Percentiles rank a stretch among this genome's conserved stretches.
These are phyloP conservation scores for Drosophila infuscata DNA, from an alignment of 2,888 invertebrate species.

Conservation along the genomic window DNA sequence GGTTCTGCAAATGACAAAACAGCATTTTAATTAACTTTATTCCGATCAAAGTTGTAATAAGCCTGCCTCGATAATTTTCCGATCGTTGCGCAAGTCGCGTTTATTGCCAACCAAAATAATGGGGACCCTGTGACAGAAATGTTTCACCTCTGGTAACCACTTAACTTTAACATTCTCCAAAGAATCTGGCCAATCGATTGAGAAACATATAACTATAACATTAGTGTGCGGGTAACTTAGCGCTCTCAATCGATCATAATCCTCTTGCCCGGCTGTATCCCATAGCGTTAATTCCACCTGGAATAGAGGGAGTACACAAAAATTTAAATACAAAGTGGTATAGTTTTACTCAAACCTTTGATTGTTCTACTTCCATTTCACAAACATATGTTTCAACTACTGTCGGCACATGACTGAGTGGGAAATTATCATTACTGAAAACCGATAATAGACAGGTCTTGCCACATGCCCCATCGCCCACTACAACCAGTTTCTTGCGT, in stretches of 20 bases:
- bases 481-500: conserved; percentile 98
- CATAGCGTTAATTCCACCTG: conserved; percentile 95
- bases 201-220: conserved; percentile 99
- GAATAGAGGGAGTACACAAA: neutral
- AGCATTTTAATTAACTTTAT: neutral
- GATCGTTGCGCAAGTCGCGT: conserved; percentile 97
- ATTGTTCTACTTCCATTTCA: conserved; percentile 98
- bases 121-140: conserved; percentile 99
- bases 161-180: conserved; percentile 99
- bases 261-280: conserved; percentile 99
- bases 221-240: conserved; percentile 99
- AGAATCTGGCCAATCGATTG: conserved; percentile 98
- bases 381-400: conserved; percentile 99
- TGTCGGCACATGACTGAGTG: conserved; percentile 99
- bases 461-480: conserved; percentile 99
- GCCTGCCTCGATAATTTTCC: conserved; percentile 86
- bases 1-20: conserved; percentile 86
- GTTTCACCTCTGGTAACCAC: conserved; percentile 99
- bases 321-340: neutral
- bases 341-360: conserved; percentile 87
- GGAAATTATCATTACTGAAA: conserved; percentile 99
- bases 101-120: conserved; percentile 99
- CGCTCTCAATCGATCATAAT: conserved; percentile 97
- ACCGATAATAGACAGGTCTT: conserved; percentile 98
- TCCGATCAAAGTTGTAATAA: neutral